These are phyloP conservation scores for Sycophila sp. DNA, from an alignment of 1,140 invertebrate species.

Conservation along the genomic window DNA sequence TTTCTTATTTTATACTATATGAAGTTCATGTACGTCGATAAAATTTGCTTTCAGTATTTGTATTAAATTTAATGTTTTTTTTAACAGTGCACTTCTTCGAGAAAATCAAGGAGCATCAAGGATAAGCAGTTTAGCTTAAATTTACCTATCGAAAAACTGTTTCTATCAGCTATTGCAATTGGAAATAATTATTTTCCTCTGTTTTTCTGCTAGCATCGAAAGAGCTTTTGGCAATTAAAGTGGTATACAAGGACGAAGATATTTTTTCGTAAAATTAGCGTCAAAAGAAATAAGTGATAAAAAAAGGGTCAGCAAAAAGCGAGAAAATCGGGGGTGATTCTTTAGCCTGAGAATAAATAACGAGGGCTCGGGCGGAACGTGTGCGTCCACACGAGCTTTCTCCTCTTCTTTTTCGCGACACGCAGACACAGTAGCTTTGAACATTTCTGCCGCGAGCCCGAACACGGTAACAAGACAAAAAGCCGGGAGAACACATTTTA, in stretches of 20 bases:
- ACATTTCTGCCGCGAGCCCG: slow-evolving; percentile 43
- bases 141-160: too few relatives aligned
- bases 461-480: slow-evolving; percentile 56
- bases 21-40: too few relatives aligned
- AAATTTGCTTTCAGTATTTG: slow-evolving; percentile 25
- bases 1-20: slow-evolving; percentile 54
- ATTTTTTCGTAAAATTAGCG: slow-evolving; percentile 31
- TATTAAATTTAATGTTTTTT: not conserved
- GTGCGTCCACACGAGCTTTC: slow-evolving; percentile 38
- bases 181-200: too few relatives aligned
- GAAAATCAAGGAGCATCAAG: too few relatives aligned
- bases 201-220: not conserved
- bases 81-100: too few relatives aligned
- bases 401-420: slow-evolving; percentile 1
- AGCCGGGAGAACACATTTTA: slow-evolving; percentile 59
- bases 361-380: slow-evolving; percentile 53
- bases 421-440: slow-evolving; percentile 35
- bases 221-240: slow-evolving; percentile 23
- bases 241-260: not conserved
- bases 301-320: slow-evolving; percentile 28
- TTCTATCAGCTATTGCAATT: too few relatives aligned
- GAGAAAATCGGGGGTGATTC: slow-evolving; percentile 47
- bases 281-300: slow-evolving; percentile 33
- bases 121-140: too few relatives aligned
- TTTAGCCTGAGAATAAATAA: slow-evolving; percentile 60